These are phyloP conservation scores for Anthonomus grandis DNA, from an alignment of 1,140 invertebrate species.

Conservation along the genomic window DNA sequence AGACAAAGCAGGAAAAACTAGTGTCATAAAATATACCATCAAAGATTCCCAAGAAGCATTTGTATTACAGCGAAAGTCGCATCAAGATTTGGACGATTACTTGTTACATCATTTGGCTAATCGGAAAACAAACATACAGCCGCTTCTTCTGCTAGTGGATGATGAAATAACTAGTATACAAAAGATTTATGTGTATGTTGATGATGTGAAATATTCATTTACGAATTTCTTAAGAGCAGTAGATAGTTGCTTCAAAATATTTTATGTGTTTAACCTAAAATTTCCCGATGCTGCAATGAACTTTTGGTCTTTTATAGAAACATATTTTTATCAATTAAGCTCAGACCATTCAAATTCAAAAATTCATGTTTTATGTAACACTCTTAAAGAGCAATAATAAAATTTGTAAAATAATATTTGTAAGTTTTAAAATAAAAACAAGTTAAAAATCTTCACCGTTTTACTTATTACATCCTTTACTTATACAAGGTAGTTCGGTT, in stretches of 20 bases:
- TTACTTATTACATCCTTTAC: too few species aligned
- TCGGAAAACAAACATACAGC: background rate
- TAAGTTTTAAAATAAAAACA: too few species aligned
- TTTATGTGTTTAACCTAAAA: slow-evolving; percentile 44
- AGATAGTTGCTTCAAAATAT: slow-evolving; percentile 25
- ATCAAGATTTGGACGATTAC: background rate
- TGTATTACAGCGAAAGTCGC: background rate
- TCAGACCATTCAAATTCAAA: too few species aligned
- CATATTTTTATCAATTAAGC: background rate
- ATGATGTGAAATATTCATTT: background rate
- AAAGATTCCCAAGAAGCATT: background rate
- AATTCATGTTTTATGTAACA: too few species aligned
- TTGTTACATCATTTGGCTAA: background rate
- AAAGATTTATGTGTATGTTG: background rate
- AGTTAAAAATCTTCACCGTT: too few species aligned
- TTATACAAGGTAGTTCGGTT: too few species aligned
- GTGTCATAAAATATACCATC: background rate
- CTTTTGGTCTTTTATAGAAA: slow-evolving; percentile 22
- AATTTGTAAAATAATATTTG: too few species aligned
- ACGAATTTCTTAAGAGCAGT: background rate
- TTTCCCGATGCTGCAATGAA: slow-evolving; percentile 44
- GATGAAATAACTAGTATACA: background rate
- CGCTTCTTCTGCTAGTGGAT: background rate
- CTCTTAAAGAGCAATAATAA: too few species aligned
- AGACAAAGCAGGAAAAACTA: too few species aligned